Evolutionary conservation across 2,113 vertebrate genomes (phyloP).

Genomic region (Dendropsophus ebraccatus): DNA sequence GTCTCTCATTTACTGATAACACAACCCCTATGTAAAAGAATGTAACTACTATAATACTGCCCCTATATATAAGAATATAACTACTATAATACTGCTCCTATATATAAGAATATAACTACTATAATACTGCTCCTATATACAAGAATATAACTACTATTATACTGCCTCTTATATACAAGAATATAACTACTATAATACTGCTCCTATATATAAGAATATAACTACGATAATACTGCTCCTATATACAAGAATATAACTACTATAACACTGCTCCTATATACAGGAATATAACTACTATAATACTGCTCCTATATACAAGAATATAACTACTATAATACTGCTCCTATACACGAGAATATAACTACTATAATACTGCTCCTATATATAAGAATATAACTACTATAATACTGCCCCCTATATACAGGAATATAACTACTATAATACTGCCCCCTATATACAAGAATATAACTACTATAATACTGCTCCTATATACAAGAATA

Average conservation of each 20-base stretch:
- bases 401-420: background rate
- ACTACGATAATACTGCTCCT: background rate
- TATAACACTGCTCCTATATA: conserved; percentile 1
- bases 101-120: too few species aligned
- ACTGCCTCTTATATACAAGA: too few species aligned
- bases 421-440: conserved; percentile 19
- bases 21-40: too few species aligned
- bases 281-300: conserved; percentile 7
- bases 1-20: background rate
- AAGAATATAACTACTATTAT: too few species aligned
- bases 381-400: background rate
- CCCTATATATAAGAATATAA: conserved; percentile 3
- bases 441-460: background rate
- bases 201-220: too few species aligned
- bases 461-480: conserved; percentile 16
- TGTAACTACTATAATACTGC: conserved; percentile 1
- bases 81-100: background rate
- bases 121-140: too few species aligned
- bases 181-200: too few species aligned
- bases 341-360: background rate
- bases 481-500: conserved; percentile 1
- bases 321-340: conserved; percentile 11
- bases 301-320: background rate
- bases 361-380: background rate
- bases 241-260: conserved; percentile 15